These are phyloP conservation scores for Ataeniobius toweri DNA, from an alignment of 2,797 vertebrate genomes.

Conservation along the genomic window DNA sequence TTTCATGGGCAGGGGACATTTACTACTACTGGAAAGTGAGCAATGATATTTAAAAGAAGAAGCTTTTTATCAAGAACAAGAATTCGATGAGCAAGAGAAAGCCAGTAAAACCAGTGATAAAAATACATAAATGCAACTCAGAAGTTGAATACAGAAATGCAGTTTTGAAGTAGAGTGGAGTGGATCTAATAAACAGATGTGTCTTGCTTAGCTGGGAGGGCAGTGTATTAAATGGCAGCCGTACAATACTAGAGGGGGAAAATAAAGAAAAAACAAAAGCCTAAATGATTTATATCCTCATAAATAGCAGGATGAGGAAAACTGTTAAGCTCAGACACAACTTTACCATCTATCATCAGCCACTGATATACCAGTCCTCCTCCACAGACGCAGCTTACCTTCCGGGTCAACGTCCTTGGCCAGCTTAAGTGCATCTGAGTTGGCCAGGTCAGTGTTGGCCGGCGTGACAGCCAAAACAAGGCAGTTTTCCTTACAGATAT, in stretches of 20 bases:
- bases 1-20: background rate
- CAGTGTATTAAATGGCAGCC: no score
- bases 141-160: background rate
- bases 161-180: background rate
- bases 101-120: background rate
- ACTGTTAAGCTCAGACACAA: background rate
- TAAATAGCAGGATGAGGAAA: no score
- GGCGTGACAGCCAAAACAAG: conserved; percentile 88
- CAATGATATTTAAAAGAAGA: background rate
- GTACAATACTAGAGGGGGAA: background rate
- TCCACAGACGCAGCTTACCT: conserved; percentile 68
- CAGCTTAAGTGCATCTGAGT: conserved; percentile 88
- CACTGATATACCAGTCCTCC: background rate
- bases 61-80: background rate
- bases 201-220: background rate
- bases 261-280: background rate
- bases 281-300: background rate
- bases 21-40: background rate
- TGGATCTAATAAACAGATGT: background rate
- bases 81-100: background rate
- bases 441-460: conserved; percentile 88
- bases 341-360: background rate
- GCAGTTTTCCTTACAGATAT: conserved; percentile 86
- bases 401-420: conserved; percentile 90
- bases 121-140: background rate